Evolutionary conservation across 1,140 invertebrate genomes (phyloP).

Genomic region (Chironomus striatipennis): DNA sequence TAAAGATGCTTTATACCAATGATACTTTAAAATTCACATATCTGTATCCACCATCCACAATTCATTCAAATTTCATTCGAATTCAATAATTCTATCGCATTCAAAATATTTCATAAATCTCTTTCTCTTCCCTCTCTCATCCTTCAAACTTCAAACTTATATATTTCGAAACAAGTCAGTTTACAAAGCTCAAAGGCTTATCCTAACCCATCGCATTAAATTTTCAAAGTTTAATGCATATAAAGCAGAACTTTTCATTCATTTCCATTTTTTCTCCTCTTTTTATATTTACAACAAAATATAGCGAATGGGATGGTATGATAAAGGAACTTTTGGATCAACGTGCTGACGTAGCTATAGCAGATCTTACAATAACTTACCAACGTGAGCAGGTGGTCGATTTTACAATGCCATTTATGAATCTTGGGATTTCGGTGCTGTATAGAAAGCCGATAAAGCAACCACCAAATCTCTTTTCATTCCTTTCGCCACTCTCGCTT

Average conservation of each 20-base stretch:
- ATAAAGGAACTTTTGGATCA: constrained; percentile 84
- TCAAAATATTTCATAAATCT: no score
- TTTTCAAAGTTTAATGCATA: background rate
- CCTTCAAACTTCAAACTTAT: no score
- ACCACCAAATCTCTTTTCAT: constrained; percentile 85
- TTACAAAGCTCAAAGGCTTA: no score
- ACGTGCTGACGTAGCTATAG: constrained; percentile 84
- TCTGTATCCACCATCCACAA: no score
- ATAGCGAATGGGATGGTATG: constrained; percentile 88
- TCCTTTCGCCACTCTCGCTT: constrained; percentile 83
- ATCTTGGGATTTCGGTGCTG: constrained; percentile 87
- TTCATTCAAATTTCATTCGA: no score
- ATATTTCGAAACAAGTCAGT: no score
- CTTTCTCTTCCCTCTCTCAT: no score
- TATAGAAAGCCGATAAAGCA: constrained; percentile 86
- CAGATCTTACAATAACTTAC: constrained; percentile 89
- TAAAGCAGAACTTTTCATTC: background rate
- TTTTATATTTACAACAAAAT: constrained; percentile 19
- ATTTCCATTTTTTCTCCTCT: background rate
- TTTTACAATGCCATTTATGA: constrained; percentile 95
- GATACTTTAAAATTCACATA: no score
- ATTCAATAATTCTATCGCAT: no score
- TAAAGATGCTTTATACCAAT: no score
- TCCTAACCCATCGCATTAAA: background rate
- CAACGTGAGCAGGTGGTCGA: constrained; percentile 75